These are phyloP conservation scores for Dilophus febrilis DNA, from an alignment of 2,888 invertebrate species.

Conservation along the genomic window DNA sequence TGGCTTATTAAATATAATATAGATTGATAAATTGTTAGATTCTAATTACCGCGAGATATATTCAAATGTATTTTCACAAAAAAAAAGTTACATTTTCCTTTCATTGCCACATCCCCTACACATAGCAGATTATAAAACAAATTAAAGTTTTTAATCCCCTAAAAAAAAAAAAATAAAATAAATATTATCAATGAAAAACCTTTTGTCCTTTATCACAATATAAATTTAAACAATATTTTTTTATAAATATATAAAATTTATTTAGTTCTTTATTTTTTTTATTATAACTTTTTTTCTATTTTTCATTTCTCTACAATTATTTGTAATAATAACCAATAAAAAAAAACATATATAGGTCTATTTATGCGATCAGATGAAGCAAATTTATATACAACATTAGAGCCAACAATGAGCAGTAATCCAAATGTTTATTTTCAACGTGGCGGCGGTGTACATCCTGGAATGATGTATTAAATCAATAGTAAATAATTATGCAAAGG, in stretches of 20 bases:
- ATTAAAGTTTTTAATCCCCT: no score
- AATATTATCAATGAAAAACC: no score
- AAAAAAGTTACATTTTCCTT: background rate
- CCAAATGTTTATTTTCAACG: constrained; percentile 84
- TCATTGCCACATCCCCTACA: no score
- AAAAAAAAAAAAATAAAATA: no score
- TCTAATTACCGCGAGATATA: no score
- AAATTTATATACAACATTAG: constrained; percentile 68
- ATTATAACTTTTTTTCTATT: background rate
- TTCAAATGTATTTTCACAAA: background rate
- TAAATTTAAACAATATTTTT: background rate
- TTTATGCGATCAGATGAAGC: constrained; percentile 64
- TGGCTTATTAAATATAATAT: no score
- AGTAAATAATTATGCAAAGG: no score
- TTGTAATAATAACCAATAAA: no score
- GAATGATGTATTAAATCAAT: constrained; percentile 83
- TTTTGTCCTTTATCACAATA: no score
- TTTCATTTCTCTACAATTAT: constrained; percentile 14
- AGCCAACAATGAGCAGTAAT: constrained; percentile 74
- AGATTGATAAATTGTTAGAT: no score
- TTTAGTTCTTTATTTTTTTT: background rate
- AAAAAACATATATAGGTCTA: constrained; percentile 39
- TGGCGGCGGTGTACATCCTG: constrained; percentile 63
- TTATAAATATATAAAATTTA: background rate
- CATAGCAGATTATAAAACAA: no score